These are phyloP conservation scores for Anhinga rufa DNA, from an alignment of 2,113 vertebrate species.

Conservation along the genomic window DNA sequence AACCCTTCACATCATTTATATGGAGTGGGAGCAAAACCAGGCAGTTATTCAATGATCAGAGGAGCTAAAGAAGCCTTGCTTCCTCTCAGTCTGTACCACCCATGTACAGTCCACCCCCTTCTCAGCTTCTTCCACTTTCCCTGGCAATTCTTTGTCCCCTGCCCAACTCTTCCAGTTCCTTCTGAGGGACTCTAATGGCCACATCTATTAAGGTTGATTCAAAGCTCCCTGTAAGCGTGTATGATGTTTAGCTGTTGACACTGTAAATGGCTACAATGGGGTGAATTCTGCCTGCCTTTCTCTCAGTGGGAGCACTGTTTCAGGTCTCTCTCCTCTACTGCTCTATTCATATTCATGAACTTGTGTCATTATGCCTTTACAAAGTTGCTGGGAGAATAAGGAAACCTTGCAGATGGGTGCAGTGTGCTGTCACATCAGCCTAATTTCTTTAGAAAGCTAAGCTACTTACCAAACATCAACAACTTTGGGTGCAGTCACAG, in stretches of 20 bases:
- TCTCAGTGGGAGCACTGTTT: background rate
- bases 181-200: background rate
- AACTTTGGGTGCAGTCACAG: background rate
- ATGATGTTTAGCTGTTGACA: background rate
- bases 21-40: background rate
- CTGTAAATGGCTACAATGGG: background rate
- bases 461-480: background rate
- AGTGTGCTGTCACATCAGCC: background rate
- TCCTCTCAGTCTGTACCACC: background rate
- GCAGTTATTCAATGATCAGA: background rate
- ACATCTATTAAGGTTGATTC: background rate
- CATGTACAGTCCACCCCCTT: background rate
- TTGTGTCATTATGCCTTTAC: background rate
- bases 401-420: background rate
- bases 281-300: background rate
- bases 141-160: background rate
- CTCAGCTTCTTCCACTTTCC: background rate
- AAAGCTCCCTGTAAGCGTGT: background rate
- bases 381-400: background rate
- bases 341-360: background rate
- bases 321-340: background rate
- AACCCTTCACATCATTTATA: background rate
- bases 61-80: background rate
- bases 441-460: background rate
- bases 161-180: background rate